phyloP scores from a whole-genome alignment of 2,797 vertebrate genomes.

The Cetoscarus ocellatus region DNA sequence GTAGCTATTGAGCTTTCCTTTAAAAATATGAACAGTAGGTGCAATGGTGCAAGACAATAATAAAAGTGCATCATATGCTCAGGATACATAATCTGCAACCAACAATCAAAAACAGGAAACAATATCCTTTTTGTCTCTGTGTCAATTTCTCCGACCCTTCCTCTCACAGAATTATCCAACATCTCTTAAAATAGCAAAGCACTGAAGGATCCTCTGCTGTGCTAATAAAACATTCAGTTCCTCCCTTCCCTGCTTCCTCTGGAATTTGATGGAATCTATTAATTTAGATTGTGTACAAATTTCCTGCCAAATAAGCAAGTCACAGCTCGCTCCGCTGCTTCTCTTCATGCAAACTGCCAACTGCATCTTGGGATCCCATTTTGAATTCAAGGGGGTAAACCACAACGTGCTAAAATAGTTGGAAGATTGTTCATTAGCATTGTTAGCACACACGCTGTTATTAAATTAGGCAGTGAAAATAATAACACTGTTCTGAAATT shows the following conservation, averaged over 20 bases:
- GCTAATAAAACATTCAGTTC: not conserved
- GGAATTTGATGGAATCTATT: conserved; percentile 31
- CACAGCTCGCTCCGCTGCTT: conserved; percentile 9
- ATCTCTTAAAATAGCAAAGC: not conserved
- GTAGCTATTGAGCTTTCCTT: too few species aligned
- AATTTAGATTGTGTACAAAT: conserved; percentile 22
- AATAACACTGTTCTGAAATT: not conserved
- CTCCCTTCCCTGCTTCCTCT: conserved; percentile 2
- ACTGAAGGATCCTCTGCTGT: not conserved
- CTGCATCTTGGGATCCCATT: not conserved
- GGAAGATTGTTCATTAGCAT: not conserved
- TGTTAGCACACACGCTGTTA: not conserved
- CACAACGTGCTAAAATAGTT: not conserved
- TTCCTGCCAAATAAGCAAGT: conserved; percentile 36
- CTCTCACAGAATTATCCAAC: not conserved
- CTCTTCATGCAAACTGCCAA: not conserved
- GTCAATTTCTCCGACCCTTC: not conserved
- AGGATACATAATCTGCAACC: too few species aligned
- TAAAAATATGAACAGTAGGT: too few species aligned
- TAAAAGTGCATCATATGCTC: too few species aligned
- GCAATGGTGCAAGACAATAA: too few species aligned
- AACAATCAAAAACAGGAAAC: too few species aligned
- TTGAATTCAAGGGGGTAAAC: not conserved
- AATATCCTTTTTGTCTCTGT: too few species aligned
- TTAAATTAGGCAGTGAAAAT: not conserved